Conservation (phyloP, 2,888 invertebrate genomes). For the Folsomia candida region DNA sequence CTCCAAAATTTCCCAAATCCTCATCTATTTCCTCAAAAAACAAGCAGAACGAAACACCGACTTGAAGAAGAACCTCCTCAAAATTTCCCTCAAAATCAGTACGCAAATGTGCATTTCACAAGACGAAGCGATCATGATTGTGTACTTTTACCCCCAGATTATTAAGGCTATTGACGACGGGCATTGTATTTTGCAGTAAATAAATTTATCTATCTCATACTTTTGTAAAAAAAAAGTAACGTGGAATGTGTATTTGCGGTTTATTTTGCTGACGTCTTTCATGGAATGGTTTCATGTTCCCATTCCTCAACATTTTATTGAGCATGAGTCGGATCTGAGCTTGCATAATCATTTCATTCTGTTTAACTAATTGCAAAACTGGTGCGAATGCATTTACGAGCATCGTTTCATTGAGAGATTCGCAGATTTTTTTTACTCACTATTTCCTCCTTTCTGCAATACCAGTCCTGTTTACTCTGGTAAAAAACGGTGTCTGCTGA, state of each 20-base stretch:
- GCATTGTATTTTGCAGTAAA: slow-evolving; percentile 36
- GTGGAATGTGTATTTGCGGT: neutral
- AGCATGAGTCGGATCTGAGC: neutral
- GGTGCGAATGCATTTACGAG: neutral
- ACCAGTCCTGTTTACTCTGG: no score
- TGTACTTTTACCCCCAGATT: slow-evolving; percentile 44
- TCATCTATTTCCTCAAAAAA: slow-evolving; percentile 45
- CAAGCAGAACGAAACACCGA: slow-evolving; percentile 15
- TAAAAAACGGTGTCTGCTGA: neutral
- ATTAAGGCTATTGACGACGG: slow-evolving; percentile 42
- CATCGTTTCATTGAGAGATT: neutral
- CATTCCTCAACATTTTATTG: neutral
- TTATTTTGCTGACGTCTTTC: neutral
- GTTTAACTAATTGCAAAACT: neutral
- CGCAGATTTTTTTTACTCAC: neutral
- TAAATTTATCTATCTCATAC: neutral
- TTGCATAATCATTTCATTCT: neutral
- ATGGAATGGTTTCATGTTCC: neutral
- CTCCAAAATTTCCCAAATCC: slow-evolving; percentile 37
- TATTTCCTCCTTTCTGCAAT: neutral
- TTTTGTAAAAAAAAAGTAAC: neutral
- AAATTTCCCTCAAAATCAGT: slow-evolving; percentile 43
- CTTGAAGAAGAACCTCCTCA: slow-evolving; percentile 36
- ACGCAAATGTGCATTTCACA: slow-evolving; percentile 40
- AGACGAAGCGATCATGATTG: slow-evolving; percentile 39